A percentile compares a stretch with the other conserved stretches of the same genome.
Evolutionary conservation across 2,797 vertebrate genomes (phyloP).

Genomic region (Heterohyrax brucei): DNA sequence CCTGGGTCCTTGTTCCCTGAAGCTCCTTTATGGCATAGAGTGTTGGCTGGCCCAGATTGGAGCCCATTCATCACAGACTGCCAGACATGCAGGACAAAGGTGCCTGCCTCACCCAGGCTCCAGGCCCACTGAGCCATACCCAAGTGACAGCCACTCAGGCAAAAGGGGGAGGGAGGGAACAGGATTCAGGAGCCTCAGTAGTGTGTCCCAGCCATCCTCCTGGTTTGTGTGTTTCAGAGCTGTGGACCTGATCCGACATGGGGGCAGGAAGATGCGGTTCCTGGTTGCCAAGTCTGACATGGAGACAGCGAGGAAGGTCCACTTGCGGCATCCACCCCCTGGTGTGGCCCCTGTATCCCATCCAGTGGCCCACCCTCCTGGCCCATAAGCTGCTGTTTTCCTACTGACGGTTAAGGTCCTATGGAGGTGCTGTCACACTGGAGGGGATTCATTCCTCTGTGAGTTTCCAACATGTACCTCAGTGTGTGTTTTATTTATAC

Average conservation of each 20-base stretch:
- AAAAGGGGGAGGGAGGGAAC: too few relatives aligned
- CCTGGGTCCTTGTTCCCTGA: not conserved
- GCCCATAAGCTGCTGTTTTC: not conserved
- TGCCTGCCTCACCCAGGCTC: too few relatives aligned
- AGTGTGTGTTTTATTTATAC: slow-evolving; percentile 83
- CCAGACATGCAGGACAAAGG: too few relatives aligned
- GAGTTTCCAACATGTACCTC: slow-evolving; percentile 86
- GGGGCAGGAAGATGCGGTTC: slow-evolving; percentile 96
- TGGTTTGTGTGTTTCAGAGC: slow-evolving; percentile 90
- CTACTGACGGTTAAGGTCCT: not conserved
- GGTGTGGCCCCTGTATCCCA: not conserved
- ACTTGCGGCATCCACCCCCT: slow-evolving; percentile 94
- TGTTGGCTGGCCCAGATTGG: too few relatives aligned
- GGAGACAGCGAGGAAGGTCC: slow-evolving; percentile 96
- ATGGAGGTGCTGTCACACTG: not conserved
- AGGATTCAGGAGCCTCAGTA: too few relatives aligned
- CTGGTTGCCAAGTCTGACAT: slow-evolving; percentile 97
- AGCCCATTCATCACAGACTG: too few relatives aligned
- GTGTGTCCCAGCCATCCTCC: not conserved
- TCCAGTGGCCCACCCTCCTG: too few relatives aligned
- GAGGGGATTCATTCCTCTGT: not conserved
- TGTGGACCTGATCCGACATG: slow-evolving; percentile 96
- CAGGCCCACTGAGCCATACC: too few relatives aligned
- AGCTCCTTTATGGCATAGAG: not conserved
- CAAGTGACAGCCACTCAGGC: too few relatives aligned